Conservation (phyloP, 2,113 vertebrate species). For the Entelurus aequoreus region DNA sequence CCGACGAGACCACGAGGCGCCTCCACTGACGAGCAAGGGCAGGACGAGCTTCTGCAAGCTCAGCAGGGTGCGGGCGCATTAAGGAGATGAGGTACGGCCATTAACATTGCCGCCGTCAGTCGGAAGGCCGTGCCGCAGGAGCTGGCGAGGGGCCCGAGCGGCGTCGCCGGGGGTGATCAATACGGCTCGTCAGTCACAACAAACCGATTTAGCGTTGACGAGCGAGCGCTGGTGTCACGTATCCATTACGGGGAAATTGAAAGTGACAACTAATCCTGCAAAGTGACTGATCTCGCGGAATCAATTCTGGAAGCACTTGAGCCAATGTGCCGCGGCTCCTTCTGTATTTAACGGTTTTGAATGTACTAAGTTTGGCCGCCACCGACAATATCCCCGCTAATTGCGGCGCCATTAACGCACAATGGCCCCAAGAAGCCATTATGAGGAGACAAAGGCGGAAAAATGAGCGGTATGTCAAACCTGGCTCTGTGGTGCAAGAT, state of each 20-base stretch:
- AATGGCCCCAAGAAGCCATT: no score
- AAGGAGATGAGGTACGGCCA: constrained; percentile 19
- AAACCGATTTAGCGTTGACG: constrained; percentile 34
- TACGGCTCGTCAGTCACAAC: constrained; percentile 37
- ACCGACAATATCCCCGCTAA: no score
- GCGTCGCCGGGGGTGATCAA: constrained; percentile 33
- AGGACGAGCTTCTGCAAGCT: constrained; percentile 15
- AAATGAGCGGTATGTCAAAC: constrained; percentile 3
- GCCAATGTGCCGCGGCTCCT: background rate
- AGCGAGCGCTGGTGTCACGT: constrained; percentile 21
- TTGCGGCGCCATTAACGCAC: no score
- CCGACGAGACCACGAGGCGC: constrained; percentile 16
- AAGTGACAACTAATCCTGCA: constrained; percentile 27
- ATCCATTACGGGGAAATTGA: constrained; percentile 24
- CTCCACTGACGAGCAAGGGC: constrained; percentile 18
- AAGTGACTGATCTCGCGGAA: constrained; percentile 24
- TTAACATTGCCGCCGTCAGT: constrained; percentile 28
- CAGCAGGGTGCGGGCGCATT: constrained; percentile 33
- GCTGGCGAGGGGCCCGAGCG: constrained; percentile 12
- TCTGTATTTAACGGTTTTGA: constrained; percentile 2
- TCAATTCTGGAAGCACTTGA: constrained; percentile 18
- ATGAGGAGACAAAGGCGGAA: background rate
- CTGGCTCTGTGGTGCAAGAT: background rate
- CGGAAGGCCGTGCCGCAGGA: constrained; percentile 19
- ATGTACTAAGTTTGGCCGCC: background rate